Evolutionary conservation across 2,888 invertebrate genomes (phyloP), one percentile per base, ranked within the genome.

Genomic region (Hydrotaea diabolus): DNA sequence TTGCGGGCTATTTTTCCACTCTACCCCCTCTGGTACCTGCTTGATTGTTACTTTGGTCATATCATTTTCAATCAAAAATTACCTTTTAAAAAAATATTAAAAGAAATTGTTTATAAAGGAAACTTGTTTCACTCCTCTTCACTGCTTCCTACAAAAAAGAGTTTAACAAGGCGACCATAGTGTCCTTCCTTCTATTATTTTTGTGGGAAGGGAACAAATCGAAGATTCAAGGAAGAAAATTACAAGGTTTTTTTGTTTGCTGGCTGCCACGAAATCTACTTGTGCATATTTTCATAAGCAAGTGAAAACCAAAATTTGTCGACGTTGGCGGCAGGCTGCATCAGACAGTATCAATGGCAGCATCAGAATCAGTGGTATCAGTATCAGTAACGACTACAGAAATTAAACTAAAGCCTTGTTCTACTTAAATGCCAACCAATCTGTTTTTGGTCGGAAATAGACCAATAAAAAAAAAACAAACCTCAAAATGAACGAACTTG

Each of bases 401-500:
- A 69, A 55, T 62, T 23, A 77, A 59, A 71, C 46, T 13, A 81
- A 81, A 81, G 69, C 84, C 84, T 84, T 84, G 84, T 84, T 81
- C 84, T 84, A 84, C 84, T 84, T 84, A 80, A 57, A 69, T 71
- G 72, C 71, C 80, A 84, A 81, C 78, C 78, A 84, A 77, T 80
- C n/a, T 49, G 15, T 49, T n/a, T 49, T 49, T 59, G 59, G 59
- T 9, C 59, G 26, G 23, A 59, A 59, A 59, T 26, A 59, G 59
- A 26, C 26, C 23, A 23, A 59, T 23, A 59, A 23, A 59, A 26
- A 15, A 55, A 46, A 46, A 3, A 11, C 46, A 46, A 53, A 19
- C 55, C 21, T 11, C 21, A 55, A 55, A 23, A 55, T 19, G 55
- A 55, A 55, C 55, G 55, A 55, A 55, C 55, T 59, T 59, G 59